Conservation (phyloP, 2,113 vertebrate genomes). For the Calypte anna region DNA sequence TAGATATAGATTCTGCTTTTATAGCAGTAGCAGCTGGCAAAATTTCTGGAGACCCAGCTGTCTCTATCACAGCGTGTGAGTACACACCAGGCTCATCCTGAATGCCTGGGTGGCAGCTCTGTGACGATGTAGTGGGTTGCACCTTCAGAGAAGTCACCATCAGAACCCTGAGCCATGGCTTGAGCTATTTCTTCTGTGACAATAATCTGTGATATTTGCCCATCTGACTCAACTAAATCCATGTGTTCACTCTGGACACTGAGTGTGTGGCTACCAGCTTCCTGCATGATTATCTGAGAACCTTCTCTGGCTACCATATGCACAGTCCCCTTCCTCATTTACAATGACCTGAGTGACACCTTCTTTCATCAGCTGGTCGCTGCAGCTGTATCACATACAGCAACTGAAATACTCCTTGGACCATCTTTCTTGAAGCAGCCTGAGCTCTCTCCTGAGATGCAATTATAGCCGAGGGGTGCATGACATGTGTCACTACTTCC, state of each 20-base stretch:
- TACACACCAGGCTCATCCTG: slow-evolving; percentile 83
- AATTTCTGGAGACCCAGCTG: slow-evolving; percentile 55
- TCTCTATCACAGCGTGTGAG: slow-evolving; percentile 76
- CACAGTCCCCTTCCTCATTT: slow-evolving; percentile 89
- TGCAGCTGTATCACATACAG: slow-evolving; percentile 78
- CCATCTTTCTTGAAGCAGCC: slow-evolving; percentile 82
- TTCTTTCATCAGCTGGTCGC: slow-evolving; percentile 89
- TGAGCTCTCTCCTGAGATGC: slow-evolving; percentile 75
- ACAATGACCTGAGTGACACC: slow-evolving; percentile 94
- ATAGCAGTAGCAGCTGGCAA: slow-evolving; percentile 65
- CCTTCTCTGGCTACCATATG: slow-evolving; percentile 83
- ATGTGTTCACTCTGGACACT: slow-evolving; percentile 67
- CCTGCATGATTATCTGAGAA: slow-evolving; percentile 82
- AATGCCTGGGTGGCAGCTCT: slow-evolving; percentile 86
- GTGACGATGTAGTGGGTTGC: slow-evolving; percentile 95
- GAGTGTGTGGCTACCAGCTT: slow-evolving; percentile 64
- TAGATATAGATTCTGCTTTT: slow-evolving; percentile 17
- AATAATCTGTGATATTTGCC: slow-evolving; percentile 82
- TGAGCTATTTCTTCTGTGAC: slow-evolving; percentile 80
- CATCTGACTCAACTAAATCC: slow-evolving; percentile 73
- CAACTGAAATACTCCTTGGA: slow-evolving; percentile 92
- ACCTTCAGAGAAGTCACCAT: slow-evolving; percentile 71
- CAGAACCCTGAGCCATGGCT: slow-evolving; percentile 78
- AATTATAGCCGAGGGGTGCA: slow-evolving; percentile 72
- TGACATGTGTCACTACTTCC: slow-evolving; percentile 77